A percentile compares a stretch with the other conserved stretches of the same genome.
phyloP scores from a whole-genome alignment of 2,888 invertebrate species.

The Athalia rosae region DNA sequence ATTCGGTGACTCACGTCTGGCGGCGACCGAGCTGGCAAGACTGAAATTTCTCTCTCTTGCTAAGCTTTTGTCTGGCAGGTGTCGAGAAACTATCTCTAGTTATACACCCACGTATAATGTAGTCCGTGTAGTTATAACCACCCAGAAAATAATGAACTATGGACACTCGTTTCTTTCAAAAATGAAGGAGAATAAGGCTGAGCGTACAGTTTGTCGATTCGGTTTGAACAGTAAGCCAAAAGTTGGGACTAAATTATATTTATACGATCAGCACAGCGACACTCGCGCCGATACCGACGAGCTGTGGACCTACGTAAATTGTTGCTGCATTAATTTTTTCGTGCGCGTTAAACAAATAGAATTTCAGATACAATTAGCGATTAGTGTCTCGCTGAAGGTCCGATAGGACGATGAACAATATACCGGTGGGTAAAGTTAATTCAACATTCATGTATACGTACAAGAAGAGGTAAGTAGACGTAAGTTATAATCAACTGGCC shows the following conservation, averaged over 20 bases:
- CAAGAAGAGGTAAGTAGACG: not conserved
- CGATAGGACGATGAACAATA: conserved; percentile 17
- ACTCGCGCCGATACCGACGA: not conserved
- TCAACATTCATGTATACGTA: conserved; percentile 11
- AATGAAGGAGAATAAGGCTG: too few relatives aligned
- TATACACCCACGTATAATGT: not conserved
- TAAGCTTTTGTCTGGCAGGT: conserved; percentile 23
- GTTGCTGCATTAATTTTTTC: not conserved
- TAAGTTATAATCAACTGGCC: conserved; percentile 19
- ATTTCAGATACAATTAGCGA: conserved; percentile 20
- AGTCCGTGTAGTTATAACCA: too few relatives aligned
- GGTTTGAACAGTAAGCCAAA: too few relatives aligned
- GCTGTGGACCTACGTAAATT: not conserved
- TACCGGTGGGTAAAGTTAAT: not conserved
- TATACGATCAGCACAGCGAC: not conserved
- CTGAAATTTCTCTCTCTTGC: not conserved
- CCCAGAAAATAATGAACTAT: too few relatives aligned
- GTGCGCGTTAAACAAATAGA: not conserved
- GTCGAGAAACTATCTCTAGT: not conserved
- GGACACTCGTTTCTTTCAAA: too few relatives aligned
- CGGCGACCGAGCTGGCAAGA: not conserved
- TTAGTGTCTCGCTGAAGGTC: not conserved
- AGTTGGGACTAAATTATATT: too few relatives aligned
- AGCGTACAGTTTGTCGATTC: too few relatives aligned
- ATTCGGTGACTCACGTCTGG: too few relatives aligned